Conservation (phyloP, 2,888 invertebrate genomes). For the Drosophila mayaguana region DNA sequence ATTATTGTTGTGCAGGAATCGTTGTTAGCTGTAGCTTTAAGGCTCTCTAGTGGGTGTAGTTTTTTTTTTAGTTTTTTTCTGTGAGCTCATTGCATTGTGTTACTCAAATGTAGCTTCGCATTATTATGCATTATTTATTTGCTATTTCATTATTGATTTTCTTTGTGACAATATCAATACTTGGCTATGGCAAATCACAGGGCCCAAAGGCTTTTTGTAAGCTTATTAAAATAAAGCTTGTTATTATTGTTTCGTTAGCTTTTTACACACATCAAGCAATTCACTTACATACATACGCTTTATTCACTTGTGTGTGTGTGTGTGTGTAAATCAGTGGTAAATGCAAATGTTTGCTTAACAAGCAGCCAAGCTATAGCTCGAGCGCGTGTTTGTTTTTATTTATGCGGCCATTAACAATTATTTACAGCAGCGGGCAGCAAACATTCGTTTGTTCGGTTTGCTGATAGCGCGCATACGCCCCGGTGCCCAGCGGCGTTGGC, state of each 20-base stretch:
- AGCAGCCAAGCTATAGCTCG: constrained; percentile 37
- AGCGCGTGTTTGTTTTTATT: constrained; percentile 38
- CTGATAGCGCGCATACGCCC: constrained; percentile 61
- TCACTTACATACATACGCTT: not conserved
- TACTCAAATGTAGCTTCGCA: too few species aligned
- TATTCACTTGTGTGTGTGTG: not conserved
- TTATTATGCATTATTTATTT: not conserved
- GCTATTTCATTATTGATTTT: constrained; percentile 6
- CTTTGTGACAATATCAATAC: constrained; percentile 1
- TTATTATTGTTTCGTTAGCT: constrained; percentile 8
- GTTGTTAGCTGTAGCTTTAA: too few species aligned
- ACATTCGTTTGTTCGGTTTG: constrained; percentile 32
- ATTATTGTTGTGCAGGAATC: too few species aligned
- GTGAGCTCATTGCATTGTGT: too few species aligned
- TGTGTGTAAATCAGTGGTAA: constrained; percentile 58
- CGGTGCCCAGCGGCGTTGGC: constrained; percentile 16
- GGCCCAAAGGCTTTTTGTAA: not conserved
- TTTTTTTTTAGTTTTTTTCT: not conserved
- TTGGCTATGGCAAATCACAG: not conserved
- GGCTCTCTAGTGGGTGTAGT: too few species aligned
- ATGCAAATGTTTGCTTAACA: constrained; percentile 59
- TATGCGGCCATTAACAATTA: constrained; percentile 70
- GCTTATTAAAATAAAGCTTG: constrained; percentile 7
- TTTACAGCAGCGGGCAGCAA: constrained; percentile 35
- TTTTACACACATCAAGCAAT: constrained; percentile 7